Base-by-base conservation (phyloP, 2,888 invertebrate genomes). In the Xestoiulus laeticollis region DNA sequence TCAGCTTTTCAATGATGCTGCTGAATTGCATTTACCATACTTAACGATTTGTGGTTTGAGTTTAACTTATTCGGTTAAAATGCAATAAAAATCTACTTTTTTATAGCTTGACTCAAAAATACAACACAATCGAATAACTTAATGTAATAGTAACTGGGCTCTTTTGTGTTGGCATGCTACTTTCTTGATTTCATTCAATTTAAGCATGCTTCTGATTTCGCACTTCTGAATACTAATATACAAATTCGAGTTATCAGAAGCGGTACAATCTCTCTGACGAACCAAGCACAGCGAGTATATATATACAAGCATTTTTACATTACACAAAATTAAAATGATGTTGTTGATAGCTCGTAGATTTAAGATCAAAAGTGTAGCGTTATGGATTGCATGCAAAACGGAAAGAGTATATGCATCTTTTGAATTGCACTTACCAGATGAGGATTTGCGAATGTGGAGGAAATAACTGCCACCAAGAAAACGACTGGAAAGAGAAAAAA, bases 401-500 rank as follows among this genome's bases (percentile, higher is more conserved):
- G 6, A 30, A 26, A 78, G 16, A 78, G 30, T 16, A 16, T 78
- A 78, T 78, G 78, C 30, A 14, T 78, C 30, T 30, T 78, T 78
- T 78, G 14, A 85, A 38, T 22, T 44, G 48, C 26, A 84, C 87
- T 83, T 87, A 87, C 87, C 83, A 87, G 83, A 83, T 53, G 87
- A 43, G 87, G 87, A 26, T 26, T 87, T 16, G 87, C 87, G 22
- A 44, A 26, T 30, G 87, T 33, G 22, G 38, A 84, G 10, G 84
- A 82, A n/a, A 87, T 26, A 44, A 87, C 43, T 43, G 84, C 83
- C 38, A 84, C 38, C 82, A 83, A 87, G 68, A 87, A 84, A 32
- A 84, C n/a, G 33, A 83, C 87, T 87, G 22, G 22, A 87, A 82
- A 84, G 19, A 82, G 30, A 87, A 33, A 87, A 87, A 84, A 87